These are phyloP conservation scores for Crenichthys baileyi DNA, from an alignment of 2,797 vertebrate species.

Conservation along the genomic window DNA sequence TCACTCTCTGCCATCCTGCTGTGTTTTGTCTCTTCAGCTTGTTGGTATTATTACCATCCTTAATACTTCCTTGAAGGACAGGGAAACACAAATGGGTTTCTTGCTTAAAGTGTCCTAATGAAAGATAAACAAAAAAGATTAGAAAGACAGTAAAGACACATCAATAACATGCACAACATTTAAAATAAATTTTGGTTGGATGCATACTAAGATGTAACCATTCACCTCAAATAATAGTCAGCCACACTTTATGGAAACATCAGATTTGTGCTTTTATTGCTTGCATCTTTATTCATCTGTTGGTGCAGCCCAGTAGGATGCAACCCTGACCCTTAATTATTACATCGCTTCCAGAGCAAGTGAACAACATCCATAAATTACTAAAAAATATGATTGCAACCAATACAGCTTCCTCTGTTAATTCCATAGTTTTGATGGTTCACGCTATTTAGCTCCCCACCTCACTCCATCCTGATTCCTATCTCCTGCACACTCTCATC, in stretches of 20 bases:
- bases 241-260: background rate
- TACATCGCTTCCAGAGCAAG: background rate
- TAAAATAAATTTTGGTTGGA: background rate
- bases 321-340: background rate
- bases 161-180: background rate
- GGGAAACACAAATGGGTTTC: background rate
- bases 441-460: constrained; percentile 45
- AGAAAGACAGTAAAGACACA: background rate
- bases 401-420: constrained; percentile 26
- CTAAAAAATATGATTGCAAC: background rate
- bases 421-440: constrained; percentile 49
- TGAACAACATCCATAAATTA: background rate
- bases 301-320: background rate
- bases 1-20: constrained; percentile 45
- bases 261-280: background rate
- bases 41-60: constrained; percentile 28
- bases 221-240: background rate
- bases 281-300: background rate
- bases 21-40: constrained; percentile 46
- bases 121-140: background rate
- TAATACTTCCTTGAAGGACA: background rate
- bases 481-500: constrained; percentile 46
- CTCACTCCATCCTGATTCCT: constrained; percentile 43
- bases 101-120: background rate
- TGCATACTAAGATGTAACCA: background rate